Conservation (phyloP, 2,888 invertebrate genomes). For the Hyposoter didymator region DNA sequence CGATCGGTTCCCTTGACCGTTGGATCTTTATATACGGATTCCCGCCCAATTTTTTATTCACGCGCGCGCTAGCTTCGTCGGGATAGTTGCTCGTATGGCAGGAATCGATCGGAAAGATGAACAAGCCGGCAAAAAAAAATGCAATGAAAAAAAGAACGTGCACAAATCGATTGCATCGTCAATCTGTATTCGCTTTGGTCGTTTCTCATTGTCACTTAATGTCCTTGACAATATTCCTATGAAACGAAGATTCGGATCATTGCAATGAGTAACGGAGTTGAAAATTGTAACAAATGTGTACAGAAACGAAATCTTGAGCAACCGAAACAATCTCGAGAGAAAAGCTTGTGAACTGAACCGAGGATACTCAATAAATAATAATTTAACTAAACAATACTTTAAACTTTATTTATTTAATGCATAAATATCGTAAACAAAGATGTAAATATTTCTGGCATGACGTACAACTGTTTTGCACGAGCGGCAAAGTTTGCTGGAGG, state of each 20-base stretch:
- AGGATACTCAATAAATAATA: background rate
- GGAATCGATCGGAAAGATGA: constrained; percentile 3
- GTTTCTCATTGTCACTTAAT: background rate
- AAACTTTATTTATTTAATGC: background rate
- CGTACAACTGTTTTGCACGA: constrained; percentile 45
- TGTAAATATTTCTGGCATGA: constrained; percentile 4
- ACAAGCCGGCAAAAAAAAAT: background rate
- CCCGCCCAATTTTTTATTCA: constrained; percentile 64
- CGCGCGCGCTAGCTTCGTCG: constrained; percentile 10
- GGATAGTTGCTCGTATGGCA: background rate
- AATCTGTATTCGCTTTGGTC: background rate
- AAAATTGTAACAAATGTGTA: too few species aligned
- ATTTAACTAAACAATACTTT: background rate
- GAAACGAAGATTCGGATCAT: background rate
- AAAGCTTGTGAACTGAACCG: background rate
- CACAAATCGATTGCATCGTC: background rate
- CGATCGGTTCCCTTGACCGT: constrained; percentile 54
- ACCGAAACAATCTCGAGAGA: background rate
- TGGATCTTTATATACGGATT: constrained; percentile 56
- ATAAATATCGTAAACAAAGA: background rate
- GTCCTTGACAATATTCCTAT: background rate
- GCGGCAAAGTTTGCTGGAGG: constrained; percentile 77
- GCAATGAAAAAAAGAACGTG: background rate
- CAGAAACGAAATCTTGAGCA: background rate
- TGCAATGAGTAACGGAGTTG: too few species aligned